Percentiles rank a stretch among this genome's conserved stretches.
These are phyloP conservation scores for Rhagophthalmus giganteus DNA, from an alignment of 2,888 invertebrate species.

Conservation along the genomic window DNA sequence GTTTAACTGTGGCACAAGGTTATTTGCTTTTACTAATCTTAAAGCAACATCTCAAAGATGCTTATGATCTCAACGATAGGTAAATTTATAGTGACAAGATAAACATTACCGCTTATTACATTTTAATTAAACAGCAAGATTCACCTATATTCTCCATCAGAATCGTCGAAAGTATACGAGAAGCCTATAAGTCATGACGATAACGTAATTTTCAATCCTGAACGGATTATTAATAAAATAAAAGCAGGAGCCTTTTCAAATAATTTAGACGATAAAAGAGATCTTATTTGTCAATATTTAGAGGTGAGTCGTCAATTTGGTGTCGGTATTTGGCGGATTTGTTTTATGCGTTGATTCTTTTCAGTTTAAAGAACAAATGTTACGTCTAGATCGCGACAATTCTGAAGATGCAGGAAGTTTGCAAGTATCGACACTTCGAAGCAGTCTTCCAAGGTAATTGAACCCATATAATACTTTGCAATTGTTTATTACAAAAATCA, in stretches of 20 bases:
- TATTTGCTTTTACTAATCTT: constrained; percentile 85
- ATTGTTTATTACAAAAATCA: no score
- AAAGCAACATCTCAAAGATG: constrained; percentile 89
- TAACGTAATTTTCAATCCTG: constrained; percentile 84
- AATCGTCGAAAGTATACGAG: constrained; percentile 97
- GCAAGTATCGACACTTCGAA: constrained; percentile 42
- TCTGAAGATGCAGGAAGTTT: constrained; percentile 72
- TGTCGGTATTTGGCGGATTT: not conserved
- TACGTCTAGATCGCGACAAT: constrained; percentile 80
- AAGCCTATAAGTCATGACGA: constrained; percentile 83
- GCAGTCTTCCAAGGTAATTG: constrained; percentile 26
- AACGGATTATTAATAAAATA: constrained; percentile 80
- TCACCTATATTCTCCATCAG: constrained; percentile 94
- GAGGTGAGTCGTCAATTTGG: constrained; percentile 66
- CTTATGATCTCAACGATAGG: constrained; percentile 91
- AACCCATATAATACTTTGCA: no score
- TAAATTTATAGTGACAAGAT: no score
- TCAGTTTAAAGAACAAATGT: constrained; percentile 82
- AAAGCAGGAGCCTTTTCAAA: constrained; percentile 63
- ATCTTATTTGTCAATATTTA: constrained; percentile 85
- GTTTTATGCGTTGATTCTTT: no score
- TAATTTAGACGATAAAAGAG: constrained; percentile 69
- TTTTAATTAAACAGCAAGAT: no score
- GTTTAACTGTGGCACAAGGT: constrained; percentile 86
- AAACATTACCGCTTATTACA: no score